Evolutionary conservation across 2,113 vertebrate species (phyloP), one percentile per base, ranked within the genome.

Genomic region (Cryptoleucopteryx plumbea): DNA sequence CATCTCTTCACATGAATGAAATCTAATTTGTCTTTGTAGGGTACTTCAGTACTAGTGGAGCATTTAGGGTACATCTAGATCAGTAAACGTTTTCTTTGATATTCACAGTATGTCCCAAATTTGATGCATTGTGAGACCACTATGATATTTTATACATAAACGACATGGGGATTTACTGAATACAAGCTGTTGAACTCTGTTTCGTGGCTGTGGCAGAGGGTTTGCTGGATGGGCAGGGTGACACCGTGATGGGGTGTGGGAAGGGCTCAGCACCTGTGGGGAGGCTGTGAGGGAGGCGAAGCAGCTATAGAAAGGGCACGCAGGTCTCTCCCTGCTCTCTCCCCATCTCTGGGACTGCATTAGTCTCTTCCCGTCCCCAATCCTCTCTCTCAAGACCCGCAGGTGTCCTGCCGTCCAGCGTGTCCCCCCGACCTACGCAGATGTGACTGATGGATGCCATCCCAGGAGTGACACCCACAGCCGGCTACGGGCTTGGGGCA

Each of bases 231-330:
- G 42, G 62, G 11, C 21, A 45, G 11, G 25, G 7, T 68, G 53
- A 71, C 18, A 27, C 2, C 0, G 2, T 40, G 18, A 31, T 0
- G 0, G 34, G n/a, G 18, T 17, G 5, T 53, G n/a, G 38, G 26
- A 73, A 78, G 19, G 19, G 26, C 34, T 91, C 52, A 42, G 63
- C 22, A 42, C 26, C 52, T 31, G 16, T 47, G 27, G 9, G 38
- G 23, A 52, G 26, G 47, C 58, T 48, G 15, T 0, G 2, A 52
- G 34, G 25, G 26, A 53, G 74, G n/a, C 27, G 45, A 85, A 19
- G 14, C 45, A 84, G 32, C 21, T 70, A 27, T 61, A 18, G 29
- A 23, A 79, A 61, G 47, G 42, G 14, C 10, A 23, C 19, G 23
- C 9, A 61, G 13, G 12, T 79, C 62, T 90, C 21, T 42, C 29